Evolutionary conservation across 2,888 invertebrate genomes (phyloP), one percentile per base, ranked within the genome.

Genomic region (Seira musarum): DNA sequence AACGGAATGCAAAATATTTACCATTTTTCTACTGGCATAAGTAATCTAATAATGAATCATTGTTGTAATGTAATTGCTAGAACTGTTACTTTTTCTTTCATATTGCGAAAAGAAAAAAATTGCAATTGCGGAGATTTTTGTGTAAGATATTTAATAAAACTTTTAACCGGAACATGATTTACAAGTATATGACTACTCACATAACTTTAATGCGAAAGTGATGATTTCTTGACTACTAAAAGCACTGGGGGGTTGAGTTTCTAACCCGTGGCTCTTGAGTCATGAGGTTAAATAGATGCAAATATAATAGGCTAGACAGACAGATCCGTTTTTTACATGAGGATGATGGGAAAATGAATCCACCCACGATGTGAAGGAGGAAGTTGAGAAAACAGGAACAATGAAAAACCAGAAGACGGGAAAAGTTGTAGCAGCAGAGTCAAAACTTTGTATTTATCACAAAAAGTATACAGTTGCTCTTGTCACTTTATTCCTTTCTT

Each of bases 231-330:
- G 8, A 40, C 46, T 17, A 5, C 17, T 19, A 17, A 57, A 15
- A 53, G 22, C 1, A 67, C 67, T 60, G 74, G 65, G 74, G 57
- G 60, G 81, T 81, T 82, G 85, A 75, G 85, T 84, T 84, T 85
- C 86, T 82, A 87, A 87, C 87, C 87, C 87, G 87, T 70, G 53
- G 25, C 87, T 87, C 87, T 87, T 70, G 53, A n/a, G 13, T 60
- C 61, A 13, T n/a, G 35, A 8, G 40, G 21, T 21, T n/a, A 67
- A 30, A 1, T n/a, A 53, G 0, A 30, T 30, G 30, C 30, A 30
- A 8, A 30, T 2, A 5, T 30, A 5, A 2, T 30, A 30, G 30
- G 8, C 30, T 30, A 87, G 87, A 87, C 87, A 87, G 83, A 77
- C 84, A 75, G 80, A 80, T 84, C 82, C 76, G 80, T 75, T 72